Conservation (phyloP, 2,888 invertebrate genomes). For the Ctena decussata region DNA sequence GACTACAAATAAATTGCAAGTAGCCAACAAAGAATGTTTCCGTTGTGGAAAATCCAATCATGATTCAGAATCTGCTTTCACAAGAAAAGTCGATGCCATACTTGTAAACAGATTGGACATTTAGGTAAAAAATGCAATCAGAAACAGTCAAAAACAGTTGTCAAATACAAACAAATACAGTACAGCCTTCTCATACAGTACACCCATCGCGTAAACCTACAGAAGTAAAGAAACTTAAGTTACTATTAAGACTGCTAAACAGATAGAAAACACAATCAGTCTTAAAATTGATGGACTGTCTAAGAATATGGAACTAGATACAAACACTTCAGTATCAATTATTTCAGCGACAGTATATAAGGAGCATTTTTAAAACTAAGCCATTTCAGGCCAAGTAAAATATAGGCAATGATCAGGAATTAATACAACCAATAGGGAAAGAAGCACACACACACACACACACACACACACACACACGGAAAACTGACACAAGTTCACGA, state of each 20-base stretch:
- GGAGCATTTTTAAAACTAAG: slow-evolving; percentile 9
- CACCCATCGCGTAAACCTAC: not conserved
- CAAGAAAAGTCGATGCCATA: not conserved
- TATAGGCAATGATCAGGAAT: too few species aligned
- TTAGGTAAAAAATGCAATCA: not conserved
- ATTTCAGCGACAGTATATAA: slow-evolving; percentile 9
- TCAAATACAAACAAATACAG: not conserved
- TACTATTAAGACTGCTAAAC: not conserved
- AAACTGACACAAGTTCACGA: too few species aligned
- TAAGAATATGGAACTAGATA: slow-evolving; percentile 45
- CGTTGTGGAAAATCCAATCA: slow-evolving; percentile 5
- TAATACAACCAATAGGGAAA: too few species aligned
- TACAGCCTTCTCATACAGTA: too few species aligned
- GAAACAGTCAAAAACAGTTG: not conserved
- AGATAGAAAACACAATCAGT: not conserved
- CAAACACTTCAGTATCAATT: slow-evolving; percentile 26
- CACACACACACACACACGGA: too few species aligned
- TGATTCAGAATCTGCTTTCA: not conserved
- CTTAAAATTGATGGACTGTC: slow-evolving; percentile 11
- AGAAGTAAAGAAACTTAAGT: not conserved
- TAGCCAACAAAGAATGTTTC: not conserved
- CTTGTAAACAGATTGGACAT: not conserved
- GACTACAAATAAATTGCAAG: not conserved
- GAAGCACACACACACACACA: too few species aligned
- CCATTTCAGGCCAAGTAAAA: too few species aligned